Evolutionary conservation across 2,888 invertebrate genomes (phyloP).

Genomic region (Mylabris sibirica): DNA sequence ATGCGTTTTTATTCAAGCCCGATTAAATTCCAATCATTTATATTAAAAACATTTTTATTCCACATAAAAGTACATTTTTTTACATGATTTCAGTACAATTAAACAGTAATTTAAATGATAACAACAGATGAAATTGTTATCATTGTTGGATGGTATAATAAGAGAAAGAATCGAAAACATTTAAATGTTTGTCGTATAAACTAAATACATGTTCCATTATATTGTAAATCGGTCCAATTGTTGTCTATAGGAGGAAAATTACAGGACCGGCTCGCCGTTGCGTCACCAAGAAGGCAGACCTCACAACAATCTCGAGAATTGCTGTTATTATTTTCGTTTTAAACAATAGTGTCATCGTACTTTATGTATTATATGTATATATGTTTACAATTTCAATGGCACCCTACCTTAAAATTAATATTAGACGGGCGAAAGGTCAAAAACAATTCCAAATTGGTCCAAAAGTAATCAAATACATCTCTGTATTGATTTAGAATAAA

Average conservation of each 20-base stretch:
- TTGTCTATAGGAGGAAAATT: constrained; percentile 34
- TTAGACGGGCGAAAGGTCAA: not conserved
- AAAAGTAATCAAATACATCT: not conserved
- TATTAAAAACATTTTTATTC: too few relatives aligned
- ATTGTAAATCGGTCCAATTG: constrained; percentile 31
- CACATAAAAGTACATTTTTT: too few relatives aligned
- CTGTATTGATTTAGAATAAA: not conserved
- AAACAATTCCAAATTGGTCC: not conserved
- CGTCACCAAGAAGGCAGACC: constrained; percentile 36
- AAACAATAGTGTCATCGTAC: constrained; percentile 37
- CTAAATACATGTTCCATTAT: constrained; percentile 29
- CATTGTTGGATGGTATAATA: constrained; percentile 2
- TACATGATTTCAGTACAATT: too few relatives aligned
- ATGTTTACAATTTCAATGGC: constrained; percentile 31
- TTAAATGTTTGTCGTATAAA: constrained; percentile 22
- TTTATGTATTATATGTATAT: constrained; percentile 23
- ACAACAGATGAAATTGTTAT: not conserved
- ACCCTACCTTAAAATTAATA: constrained; percentile 17
- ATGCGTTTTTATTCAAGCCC: constrained; percentile 22
- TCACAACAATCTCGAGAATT: constrained; percentile 26
- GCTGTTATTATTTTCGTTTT: constrained; percentile 27
- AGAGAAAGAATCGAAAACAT: constrained; percentile 23
- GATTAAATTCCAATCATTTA: not conserved
- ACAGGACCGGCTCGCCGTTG: constrained; percentile 35
- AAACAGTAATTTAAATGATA: not conserved